Percentiles rank a stretch among this genome's conserved stretches.
phyloP scores from a whole-genome alignment of 2,888 invertebrate species.

The Drosophila kuntzei region DNA sequence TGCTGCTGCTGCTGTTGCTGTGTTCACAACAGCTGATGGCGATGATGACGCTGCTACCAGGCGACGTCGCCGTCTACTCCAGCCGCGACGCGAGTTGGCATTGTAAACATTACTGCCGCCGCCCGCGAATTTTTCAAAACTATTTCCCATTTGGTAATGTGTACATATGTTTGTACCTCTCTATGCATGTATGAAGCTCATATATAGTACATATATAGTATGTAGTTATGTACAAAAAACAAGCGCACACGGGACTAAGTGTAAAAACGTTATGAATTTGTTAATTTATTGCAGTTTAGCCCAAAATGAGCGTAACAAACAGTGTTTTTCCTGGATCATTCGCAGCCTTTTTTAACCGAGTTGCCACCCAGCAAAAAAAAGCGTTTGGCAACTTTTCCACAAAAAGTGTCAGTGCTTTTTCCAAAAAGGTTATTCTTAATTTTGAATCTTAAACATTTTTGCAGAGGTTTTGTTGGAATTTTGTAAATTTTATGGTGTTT shows the following conservation, averaged over 20 bases:
- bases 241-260: conserved; percentile 2
- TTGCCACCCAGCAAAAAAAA: too few relatives aligned
- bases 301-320: neutral
- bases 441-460: too few relatives aligned
- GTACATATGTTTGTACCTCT: conserved; percentile 2
- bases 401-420: too few relatives aligned
- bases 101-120: conserved; percentile 26
- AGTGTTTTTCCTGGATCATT: neutral
- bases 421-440: too few relatives aligned
- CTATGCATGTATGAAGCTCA: neutral
- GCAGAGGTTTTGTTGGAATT: too few relatives aligned
- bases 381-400: too few relatives aligned
- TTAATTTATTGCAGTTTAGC: neutral
- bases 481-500: too few relatives aligned
- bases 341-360: too few relatives aligned
- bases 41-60: conserved; percentile 17
- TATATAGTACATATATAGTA: neutral
- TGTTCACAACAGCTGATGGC: conserved; percentile 20
- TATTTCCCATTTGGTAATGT: conserved; percentile 81
- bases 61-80: conserved; percentile 50
- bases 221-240: neutral
- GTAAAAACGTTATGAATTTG: neutral
- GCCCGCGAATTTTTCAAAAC: conserved; percentile 76
- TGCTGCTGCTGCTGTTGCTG: conserved; percentile 23
- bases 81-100: conserved; percentile 42